Evolutionary conservation across 1,140 invertebrate genomes (phyloP).

Genomic region (Physella acuta): DNA sequence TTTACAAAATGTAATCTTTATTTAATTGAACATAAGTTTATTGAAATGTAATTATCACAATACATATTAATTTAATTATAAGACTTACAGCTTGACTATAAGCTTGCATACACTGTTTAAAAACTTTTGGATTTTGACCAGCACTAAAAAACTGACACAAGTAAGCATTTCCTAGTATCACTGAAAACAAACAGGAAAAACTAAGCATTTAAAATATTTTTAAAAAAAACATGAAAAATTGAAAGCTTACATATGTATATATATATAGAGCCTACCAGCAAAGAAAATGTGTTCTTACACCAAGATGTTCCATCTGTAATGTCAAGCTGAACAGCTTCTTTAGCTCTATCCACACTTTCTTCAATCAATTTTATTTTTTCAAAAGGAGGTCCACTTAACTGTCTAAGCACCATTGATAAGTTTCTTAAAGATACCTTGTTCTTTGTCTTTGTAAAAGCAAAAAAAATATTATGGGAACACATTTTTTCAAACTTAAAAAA

Average conservation of each 20-base stretch:
- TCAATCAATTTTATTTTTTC: conserved; percentile 71
- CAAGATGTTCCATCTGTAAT: conserved; percentile 82
- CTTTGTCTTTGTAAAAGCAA: conserved; percentile 65
- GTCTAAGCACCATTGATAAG: conserved; percentile 80
- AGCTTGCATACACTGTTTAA: conserved; percentile 77
- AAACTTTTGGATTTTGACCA: conserved; percentile 72
- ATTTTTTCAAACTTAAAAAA: too few relatives aligned
- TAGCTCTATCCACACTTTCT: conserved; percentile 76
- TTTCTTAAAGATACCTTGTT: conserved; percentile 80
- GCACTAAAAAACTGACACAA: conserved; percentile 78
- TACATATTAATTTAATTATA: too few relatives aligned
- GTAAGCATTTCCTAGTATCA: conserved; percentile 82
- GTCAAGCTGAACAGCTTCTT: conserved; percentile 80
- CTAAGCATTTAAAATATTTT: background rate
- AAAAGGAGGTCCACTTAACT: conserved; percentile 65
- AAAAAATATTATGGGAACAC: too few relatives aligned
- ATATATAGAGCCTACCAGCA: background rate
- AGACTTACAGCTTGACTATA: conserved; percentile 77
- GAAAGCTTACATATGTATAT: background rate
- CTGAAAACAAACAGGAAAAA: conserved; percentile 32
- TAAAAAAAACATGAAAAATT: background rate
- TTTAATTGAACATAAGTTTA: too few relatives aligned
- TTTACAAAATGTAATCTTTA: too few relatives aligned
- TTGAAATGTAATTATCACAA: too few relatives aligned
- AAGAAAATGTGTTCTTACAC: conserved; percentile 57